Base-by-base conservation (phyloP, 2,113 vertebrate species). In the Proteles cristata region DNA sequence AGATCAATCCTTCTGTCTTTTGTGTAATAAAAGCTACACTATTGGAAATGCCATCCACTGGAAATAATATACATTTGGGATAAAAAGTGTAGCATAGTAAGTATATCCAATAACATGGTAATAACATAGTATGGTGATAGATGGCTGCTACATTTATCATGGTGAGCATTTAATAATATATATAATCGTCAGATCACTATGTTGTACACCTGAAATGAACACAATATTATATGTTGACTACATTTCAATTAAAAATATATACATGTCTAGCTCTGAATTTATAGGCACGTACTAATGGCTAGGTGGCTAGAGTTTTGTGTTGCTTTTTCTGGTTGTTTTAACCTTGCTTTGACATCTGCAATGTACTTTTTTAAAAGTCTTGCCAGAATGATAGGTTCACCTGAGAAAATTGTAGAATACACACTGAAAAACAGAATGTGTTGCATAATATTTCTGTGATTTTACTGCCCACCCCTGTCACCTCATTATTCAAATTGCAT, bases 291-390 rank as follows among this genome's bases (percentile, higher is more conserved):
- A 61, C 86, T 96, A 92, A 80, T 80, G 25, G 55, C 58, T 80
- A 33, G 33, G 80, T 81, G n/a, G 65, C 80, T 88, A 61, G 16
- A 90, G 19, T 79, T 93, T 61, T 89, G 83, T 74, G 92, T 94
- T 82, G 26, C 39, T 80, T 92, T 95, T 90, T 81, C 81, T 92
- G 11, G 55, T 90, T 97, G 84, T 94, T 94, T 97, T 94, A 95
- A 97, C 61, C 28, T 95, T 92, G 92, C 90, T 96, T 97, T 94
- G 73, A 61, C 58, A 94, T n/a, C 76, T 85, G 63, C 58, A 84
- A 55, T 76, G 65, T 77, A 63, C 71, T 90, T 95, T 91, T 95
- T 92, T 2, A 43, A 93, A 97, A 92, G 63, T 28, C 45, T 71
- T 23, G 7, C 53, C 45, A 45, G 50, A 93, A 90, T 95, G 88